Evolutionary conservation across 2,113 vertebrate genomes (phyloP), one percentile per base, ranked within the genome.

Genomic region (Oenanthe melanoleuca): DNA sequence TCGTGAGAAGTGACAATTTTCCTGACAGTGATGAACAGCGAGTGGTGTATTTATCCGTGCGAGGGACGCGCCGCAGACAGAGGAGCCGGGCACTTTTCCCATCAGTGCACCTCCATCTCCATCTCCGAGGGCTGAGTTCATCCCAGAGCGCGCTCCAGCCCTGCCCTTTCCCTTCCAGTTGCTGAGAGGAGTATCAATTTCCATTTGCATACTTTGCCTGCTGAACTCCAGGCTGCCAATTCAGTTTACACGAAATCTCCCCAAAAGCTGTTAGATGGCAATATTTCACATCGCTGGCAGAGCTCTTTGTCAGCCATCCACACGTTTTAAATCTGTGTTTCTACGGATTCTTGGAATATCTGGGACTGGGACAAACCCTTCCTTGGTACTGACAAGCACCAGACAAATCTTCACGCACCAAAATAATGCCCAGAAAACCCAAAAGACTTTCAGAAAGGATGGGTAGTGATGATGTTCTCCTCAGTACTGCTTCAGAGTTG

Each of bases 21-120:
- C 66, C 44, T 92, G 95, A 95, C 93, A 93, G 93, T 84, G 89
- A 96, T 82, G 70, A 94, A 91, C 89, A 80, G 89, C 38, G 21
- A 94, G 93, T 28, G 22, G 2, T 59, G 87, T 91, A 88, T 93
- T 97, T 97, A 95, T 88, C 95, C 92, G 77, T 14, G 87, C 7
- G 12, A 85, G 91, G 75, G 81, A 65, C 14, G 34, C 4, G 18
- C 34, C 0, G 34, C 31, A 61, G 95, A 95, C 94, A 96, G 26
- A 31, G 18, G 81, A 91, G 94, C 81, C 50, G 31, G 44, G 87
- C 84, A 34, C 94, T 91, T 69, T 88, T 75, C 95, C 71, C 80
- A 63, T 78, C 77, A 37, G 44, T 25, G 52, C 94, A 52, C 92
- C 92, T 88, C 92, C 5, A 6, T 23, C 78, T 74, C 22, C 18